Evolutionary conservation across 2,888 invertebrate genomes (phyloP), one percentile per base, ranked within the genome.

Genomic region (Agrochola macilenta): DNA sequence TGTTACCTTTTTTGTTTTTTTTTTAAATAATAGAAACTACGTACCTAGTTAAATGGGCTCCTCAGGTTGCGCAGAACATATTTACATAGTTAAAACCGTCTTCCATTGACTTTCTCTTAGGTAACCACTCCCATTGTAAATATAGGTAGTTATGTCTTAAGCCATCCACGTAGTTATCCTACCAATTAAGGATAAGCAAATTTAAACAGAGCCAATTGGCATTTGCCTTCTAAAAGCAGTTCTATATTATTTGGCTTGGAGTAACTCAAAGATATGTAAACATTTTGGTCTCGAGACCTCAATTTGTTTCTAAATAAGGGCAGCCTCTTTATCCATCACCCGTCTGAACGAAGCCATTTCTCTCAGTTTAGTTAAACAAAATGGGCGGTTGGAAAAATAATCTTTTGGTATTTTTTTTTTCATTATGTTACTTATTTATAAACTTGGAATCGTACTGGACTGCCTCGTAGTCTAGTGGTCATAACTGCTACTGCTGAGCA

Each of bases 271-370:
- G 78, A 54, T 84, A 65, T 69, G 54, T 78, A 78, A 83, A 81
- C 79, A 72, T 64, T 81, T 46, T 71, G 69, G 46, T 49, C 26
- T 57, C 9, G 17, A 49, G 63, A 72, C 64, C 63, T 60, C 84
- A 72, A 79, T 81, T 81, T 72, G 69, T 61, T 69, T 69, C 54
- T 60, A n/a, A 81, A 83, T 83, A 79, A 72, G 14, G 39, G 11
- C 46, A 35, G 43, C 2, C 20, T 65, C 49, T 78, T 72, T 78
- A 69, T 72, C 35, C 58, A 11, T 39, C 46, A 39, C 17, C 1
- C 5, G 60, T 4, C 52, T 49, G 49, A 69, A 39, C 46, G 71
- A 72, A 64, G 54, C 43, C 23, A 65, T 81, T 78, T 60, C 35
- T 70, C 70, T 46, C 26, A 35, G 78, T 60, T 69, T 30, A n/a